These are phyloP conservation scores for Lepidurus arcticus DNA, from an alignment of 1,140 invertebrate genomes.

Conservation along the genomic window DNA sequence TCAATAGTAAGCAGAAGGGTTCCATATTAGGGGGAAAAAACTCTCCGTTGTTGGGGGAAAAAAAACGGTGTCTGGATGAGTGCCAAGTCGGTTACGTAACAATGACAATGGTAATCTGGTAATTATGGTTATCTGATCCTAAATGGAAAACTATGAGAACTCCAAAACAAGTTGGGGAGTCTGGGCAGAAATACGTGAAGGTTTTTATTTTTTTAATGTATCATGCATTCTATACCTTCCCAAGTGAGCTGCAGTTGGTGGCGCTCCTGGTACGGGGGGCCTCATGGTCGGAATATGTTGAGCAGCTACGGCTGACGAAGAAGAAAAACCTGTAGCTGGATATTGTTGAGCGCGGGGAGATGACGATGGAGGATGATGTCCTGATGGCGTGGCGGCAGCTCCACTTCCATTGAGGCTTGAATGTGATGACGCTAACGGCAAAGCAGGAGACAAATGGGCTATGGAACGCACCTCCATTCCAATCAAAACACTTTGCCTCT, in stretches of 20 bases:
- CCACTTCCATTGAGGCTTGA: constrained; percentile 21
- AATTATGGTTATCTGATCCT: too few relatives aligned
- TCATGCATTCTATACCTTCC: neutral
- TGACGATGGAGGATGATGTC: constrained; percentile 13
- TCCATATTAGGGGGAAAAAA: too few relatives aligned
- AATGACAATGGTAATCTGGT: too few relatives aligned
- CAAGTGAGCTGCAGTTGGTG: neutral
- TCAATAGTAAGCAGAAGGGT: too few relatives aligned
- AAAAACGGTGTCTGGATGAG: too few relatives aligned
- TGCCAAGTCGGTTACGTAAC: too few relatives aligned
- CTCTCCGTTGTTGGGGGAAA: too few relatives aligned
- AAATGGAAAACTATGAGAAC: too few relatives aligned
- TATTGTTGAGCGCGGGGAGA: constrained; percentile 6
- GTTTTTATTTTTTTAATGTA: neutral
- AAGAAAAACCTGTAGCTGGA: neutral
- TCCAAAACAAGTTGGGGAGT: too few relatives aligned
- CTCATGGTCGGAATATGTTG: neutral
- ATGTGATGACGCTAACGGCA: constrained; percentile 8
- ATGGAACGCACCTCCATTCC: constrained; percentile 14
- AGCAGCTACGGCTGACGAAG: neutral
- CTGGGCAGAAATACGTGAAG: neutral
- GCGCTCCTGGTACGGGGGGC: neutral
- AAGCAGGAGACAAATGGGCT: constrained; percentile 3
- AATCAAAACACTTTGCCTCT: neutral
- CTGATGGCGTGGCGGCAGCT: constrained; percentile 1